Percentiles rank a stretch among this genome's conserved stretches.
phyloP scores from a whole-genome alignment of 1,140 invertebrate species.

The Stegodyphus mimosarum region DNA sequence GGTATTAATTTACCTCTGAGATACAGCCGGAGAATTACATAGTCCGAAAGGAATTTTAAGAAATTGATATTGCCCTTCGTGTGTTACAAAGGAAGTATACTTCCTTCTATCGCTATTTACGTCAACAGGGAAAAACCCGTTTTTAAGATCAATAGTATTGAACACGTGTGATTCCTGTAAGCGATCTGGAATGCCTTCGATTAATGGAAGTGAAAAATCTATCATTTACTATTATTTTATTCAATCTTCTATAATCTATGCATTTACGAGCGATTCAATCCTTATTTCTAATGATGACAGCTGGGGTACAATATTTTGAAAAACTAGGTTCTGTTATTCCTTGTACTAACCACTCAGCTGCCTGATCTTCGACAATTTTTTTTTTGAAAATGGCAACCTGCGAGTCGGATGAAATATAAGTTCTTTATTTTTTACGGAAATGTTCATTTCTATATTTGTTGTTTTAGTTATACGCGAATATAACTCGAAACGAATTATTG shows the following conservation, averaged over 20 bases:
- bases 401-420: neutral
- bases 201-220: neutral
- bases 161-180: conserved; percentile 26
- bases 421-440: neutral
- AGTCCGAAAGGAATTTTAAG: conserved; percentile 25
- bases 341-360: neutral
- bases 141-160: conserved; percentile 40
- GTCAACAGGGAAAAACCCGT: conserved; percentile 50
- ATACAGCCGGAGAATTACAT: conserved; percentile 29
- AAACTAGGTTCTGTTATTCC: neutral
- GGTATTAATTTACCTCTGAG: conserved; percentile 21
- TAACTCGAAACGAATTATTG: neutral
- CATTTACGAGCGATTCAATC: conserved; percentile 52
- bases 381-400: neutral
- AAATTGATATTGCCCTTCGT: conserved; percentile 40
- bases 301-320: neutral
- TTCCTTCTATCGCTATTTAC: conserved; percentile 1
- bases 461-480: neutral
- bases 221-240: conserved; percentile 4
- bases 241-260: conserved; percentile 61
- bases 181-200: conserved; percentile 6
- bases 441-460: neutral
- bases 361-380: neutral
- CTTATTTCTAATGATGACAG: conserved; percentile 61
- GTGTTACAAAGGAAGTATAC: conserved; percentile 54